Percentiles rank a stretch among this genome's conserved stretches.
Conservation (phyloP, 1,140 invertebrate genomes). For the Rhyzopertha dominica region DNA sequence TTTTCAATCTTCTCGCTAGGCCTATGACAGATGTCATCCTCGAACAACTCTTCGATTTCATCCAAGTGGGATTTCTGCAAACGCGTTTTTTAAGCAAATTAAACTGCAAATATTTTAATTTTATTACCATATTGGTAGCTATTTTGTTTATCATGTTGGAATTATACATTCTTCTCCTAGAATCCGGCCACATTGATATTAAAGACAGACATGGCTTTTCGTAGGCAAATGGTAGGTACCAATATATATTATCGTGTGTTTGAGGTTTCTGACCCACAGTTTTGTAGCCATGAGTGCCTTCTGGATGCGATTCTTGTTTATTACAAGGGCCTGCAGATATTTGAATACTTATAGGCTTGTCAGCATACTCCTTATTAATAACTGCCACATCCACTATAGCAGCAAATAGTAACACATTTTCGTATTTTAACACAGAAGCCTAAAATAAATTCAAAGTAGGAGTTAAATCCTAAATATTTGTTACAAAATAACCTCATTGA, state of each 20-base stretch:
- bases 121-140: conserved; percentile 64
- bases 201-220: conserved; percentile 79
- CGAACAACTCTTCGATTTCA: conserved; percentile 29
- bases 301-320: not conserved
- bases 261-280: conserved; percentile 60
- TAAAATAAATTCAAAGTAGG: no score
- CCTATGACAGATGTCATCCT: conserved; percentile 16
- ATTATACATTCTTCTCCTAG: conserved; percentile 74
- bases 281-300: not conserved
- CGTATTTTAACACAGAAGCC: conserved; percentile 21
- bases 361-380: conserved; percentile 30
- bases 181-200: conserved; percentile 69
- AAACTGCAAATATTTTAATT: conserved; percentile 1
- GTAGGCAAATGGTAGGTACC: conserved; percentile 72
- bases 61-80: conserved; percentile 29
- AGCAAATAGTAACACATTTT: conserved; percentile 41
- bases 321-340: no score
- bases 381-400: conserved; percentile 31
- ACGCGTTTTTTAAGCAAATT: conserved; percentile 1
- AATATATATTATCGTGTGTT: conserved; percentile 68
- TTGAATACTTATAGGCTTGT: conserved; percentile 21
- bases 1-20: conserved; percentile 18
- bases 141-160: conserved; percentile 77
- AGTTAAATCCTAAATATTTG: no score
- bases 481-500: conserved; percentile 41